Percentiles rank a stretch among this genome's conserved stretches.
Conservation (phyloP, 2,113 vertebrate species). For the Spheniscus mendiculus region DNA sequence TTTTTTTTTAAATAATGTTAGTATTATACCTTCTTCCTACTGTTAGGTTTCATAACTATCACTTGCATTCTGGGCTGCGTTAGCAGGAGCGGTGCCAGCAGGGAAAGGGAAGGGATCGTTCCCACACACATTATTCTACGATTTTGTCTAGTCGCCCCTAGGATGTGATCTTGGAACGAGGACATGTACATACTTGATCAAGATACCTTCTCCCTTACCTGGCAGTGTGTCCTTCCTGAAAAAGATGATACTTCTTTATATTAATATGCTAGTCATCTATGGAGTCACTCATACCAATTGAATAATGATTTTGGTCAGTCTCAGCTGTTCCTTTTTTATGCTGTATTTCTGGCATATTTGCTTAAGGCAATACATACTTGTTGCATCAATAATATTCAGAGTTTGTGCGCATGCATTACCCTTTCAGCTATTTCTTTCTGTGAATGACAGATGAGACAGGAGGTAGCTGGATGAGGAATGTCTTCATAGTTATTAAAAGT, state of each 20-base stretch:
- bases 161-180: neutral
- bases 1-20: neutral
- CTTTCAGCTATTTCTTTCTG: neutral
- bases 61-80: neutral
- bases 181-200: neutral
- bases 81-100: neutral
- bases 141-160: neutral
- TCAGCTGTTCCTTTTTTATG: neutral
- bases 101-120: neutral
- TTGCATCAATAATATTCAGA: neutral
- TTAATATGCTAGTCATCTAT: neutral
- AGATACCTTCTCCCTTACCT: neutral
- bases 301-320: neutral
- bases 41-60: neutral
- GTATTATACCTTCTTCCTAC: neutral
- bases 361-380: neutral
- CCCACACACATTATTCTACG: neutral
- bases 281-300: neutral
- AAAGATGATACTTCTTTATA: neutral
- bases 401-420: neutral
- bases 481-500: neutral
- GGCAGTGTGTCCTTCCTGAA: neutral
- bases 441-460: neutral
- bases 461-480: neutral
- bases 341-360: neutral